Percentiles rank a stretch among this genome's conserved stretches.
These are phyloP conservation scores for Drosophila sp. DNA, from an alignment of 1,140 invertebrate species.

Conservation along the genomic window DNA sequence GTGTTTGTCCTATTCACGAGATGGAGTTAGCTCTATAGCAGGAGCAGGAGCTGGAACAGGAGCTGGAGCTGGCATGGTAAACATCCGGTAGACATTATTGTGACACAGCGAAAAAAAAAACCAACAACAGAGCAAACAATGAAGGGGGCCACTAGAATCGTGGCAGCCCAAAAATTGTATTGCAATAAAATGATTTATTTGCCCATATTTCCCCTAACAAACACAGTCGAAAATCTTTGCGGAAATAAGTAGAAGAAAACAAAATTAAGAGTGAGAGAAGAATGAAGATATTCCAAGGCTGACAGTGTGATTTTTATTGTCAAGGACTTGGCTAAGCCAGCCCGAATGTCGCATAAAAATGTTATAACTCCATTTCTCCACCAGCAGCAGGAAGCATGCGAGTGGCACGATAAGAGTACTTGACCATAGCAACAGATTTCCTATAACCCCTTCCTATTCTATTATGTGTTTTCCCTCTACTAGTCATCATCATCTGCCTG, in stretches of 20 bases:
- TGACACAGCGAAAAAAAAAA: not conserved
- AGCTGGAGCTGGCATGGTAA: constrained; percentile 40
- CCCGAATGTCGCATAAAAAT: constrained; percentile 58
- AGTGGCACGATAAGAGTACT: constrained; percentile 64
- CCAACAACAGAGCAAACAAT: not conserved
- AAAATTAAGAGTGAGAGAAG: constrained; percentile 2
- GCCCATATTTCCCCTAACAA: constrained; percentile 49
- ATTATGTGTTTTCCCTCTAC: constrained; percentile 6
- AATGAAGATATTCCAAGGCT: constrained; percentile 57
- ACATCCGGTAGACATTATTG: constrained; percentile 49
- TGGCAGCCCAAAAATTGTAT: constrained; percentile 62
- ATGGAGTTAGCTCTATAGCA: constrained; percentile 8
- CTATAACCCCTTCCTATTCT: constrained; percentile 9
- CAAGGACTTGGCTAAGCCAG: constrained; percentile 49
- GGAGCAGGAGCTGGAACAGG: constrained; percentile 3
- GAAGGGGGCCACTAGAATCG: not conserved
- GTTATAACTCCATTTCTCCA: constrained; percentile 71
- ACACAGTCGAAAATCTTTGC: constrained; percentile 16
- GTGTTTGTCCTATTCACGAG: constrained; percentile 7
- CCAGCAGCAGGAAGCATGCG: constrained; percentile 28
- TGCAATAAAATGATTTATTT: constrained; percentile 81
- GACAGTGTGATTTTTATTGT: constrained; percentile 54
- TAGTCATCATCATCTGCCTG: constrained; percentile 41
- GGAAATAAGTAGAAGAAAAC: constrained; percentile 12
- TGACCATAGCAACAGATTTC: constrained; percentile 67